phyloP scores from a whole-genome alignment of 2,888 invertebrate species.

The Apamea anceps region DNA sequence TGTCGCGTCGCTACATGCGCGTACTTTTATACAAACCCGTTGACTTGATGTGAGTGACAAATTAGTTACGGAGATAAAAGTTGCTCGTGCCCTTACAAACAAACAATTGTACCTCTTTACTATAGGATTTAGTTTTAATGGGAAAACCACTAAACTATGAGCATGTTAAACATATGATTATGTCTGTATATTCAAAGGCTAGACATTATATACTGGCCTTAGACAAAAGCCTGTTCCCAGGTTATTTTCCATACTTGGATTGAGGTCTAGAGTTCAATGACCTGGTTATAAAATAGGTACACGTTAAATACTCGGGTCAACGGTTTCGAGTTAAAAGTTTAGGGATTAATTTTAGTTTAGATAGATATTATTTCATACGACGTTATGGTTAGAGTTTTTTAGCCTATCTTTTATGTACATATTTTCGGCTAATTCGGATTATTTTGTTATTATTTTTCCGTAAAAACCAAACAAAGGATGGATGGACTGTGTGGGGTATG shows the following conservation, averaged over 20 bases:
- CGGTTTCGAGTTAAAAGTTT: conserved; percentile 4
- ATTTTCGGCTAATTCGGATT: background rate
- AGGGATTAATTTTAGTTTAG: conserved; percentile 15
- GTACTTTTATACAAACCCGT: no score
- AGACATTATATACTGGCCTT: background rate
- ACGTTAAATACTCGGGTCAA: conserved; percentile 18
- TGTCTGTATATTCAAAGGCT: background rate
- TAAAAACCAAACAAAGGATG: background rate
- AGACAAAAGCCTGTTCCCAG: conserved; percentile 11
- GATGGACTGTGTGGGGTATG: background rate
- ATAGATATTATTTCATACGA: conserved; percentile 7
- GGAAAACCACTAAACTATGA: conserved; percentile 8
- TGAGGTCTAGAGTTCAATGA: conserved; percentile 25
- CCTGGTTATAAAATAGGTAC: conserved; percentile 15
- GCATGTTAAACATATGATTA: conserved; percentile 1
- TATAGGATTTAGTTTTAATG: background rate
- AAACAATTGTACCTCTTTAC: background rate
- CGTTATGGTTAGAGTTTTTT: background rate
- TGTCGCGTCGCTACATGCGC: no score
- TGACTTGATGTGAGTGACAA: no score
- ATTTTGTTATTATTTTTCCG: background rate
- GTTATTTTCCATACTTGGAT: background rate
- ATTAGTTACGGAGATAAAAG: no score
- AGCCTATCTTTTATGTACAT: background rate
- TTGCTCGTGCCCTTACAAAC: background rate